Evolutionary conservation across 2,888 invertebrate genomes (phyloP), one percentile per base, ranked within the genome.

Genomic region (Apantesis nais): DNA sequence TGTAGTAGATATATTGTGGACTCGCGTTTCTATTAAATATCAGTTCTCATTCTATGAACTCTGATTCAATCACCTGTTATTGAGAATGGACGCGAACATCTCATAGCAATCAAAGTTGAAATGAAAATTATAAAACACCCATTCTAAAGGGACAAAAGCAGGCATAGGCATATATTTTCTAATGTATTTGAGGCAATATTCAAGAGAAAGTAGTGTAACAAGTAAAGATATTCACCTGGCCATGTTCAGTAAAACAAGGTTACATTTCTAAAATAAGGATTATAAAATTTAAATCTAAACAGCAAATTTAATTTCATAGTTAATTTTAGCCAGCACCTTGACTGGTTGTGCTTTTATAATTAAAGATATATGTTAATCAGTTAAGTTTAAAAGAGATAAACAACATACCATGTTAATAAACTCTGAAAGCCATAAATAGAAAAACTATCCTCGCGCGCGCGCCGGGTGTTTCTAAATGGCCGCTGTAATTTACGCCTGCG

Each of bases 401-500:
- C 52, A 66, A 60, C 31, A 66, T 70, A 44, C 52, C 55, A 62
- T 37, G 62, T 66, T 60, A 66, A 70, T 66, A 70, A 66, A 62
- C 70, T 58, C 61, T 55, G 55, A 62, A 55, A 63, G 67, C 64
- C 67, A 64, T 71, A 67, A 67, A 70, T 73, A 63, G 66, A 68
- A 68, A 62, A 66, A 63, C 68, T 68, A 52, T 60, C 60, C 63
- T 52, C 60, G 61, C 34, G 58, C 63, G 41, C 60, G 61, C 34
- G 58, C 34, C 29, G 19, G 37, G 29, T 73, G 68, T 72, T 73
- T 73, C 71, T 67, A 44, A 71, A 78, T 67, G 70, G 61, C 66
- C 66, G 63, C 16, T 67, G 65, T 67, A 73, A 73, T 74, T 72
- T 65, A 73, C 52, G 60, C 48, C 34, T 68, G 67, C 61, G 61